Conservation (phyloP, 2,113 vertebrate genomes). For the Perca schrenkii region DNA sequence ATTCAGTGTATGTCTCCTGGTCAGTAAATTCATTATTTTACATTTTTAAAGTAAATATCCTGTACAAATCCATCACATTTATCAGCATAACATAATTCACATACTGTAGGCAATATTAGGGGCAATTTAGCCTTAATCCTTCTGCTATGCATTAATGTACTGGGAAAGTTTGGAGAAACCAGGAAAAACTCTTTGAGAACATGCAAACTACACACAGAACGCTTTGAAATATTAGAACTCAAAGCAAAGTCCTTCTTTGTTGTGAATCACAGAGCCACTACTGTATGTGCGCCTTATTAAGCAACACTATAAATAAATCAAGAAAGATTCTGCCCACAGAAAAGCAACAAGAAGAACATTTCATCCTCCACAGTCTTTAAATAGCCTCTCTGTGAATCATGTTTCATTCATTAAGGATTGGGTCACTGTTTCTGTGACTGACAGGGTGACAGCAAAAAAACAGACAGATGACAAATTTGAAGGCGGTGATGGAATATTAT, state of each 20-base stretch:
- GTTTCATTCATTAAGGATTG: conserved; percentile 33
- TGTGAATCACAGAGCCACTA: conserved; percentile 22
- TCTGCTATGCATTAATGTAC: too few species aligned
- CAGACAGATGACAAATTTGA: conserved; percentile 59
- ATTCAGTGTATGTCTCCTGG: background rate
- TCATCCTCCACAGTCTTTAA: conserved; percentile 64
- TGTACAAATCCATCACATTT: background rate
- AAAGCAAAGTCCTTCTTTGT: background rate
- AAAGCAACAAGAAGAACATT: conserved; percentile 29
- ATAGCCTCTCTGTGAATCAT: conserved; percentile 67
- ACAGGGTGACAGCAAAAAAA: conserved; percentile 66
- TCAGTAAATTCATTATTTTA: too few species aligned
- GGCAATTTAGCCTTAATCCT: background rate
- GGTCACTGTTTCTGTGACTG: conserved; percentile 61
- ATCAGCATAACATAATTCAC: background rate
- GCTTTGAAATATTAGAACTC: background rate
- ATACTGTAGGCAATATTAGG: background rate
- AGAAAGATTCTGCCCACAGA: conserved; percentile 38
- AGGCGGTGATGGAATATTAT: conserved; percentile 55
- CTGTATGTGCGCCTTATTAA: background rate
- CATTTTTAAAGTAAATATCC: background rate
- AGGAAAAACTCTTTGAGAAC: background rate
- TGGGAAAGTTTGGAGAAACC: background rate
- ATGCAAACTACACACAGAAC: background rate
- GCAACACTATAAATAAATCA: conserved; percentile 28